Percentiles rank a stretch among this genome's conserved stretches.
These are phyloP conservation scores for Cyclophora punctaria DNA, from an alignment of 2,888 invertebrate genomes.

Conservation along the genomic window DNA sequence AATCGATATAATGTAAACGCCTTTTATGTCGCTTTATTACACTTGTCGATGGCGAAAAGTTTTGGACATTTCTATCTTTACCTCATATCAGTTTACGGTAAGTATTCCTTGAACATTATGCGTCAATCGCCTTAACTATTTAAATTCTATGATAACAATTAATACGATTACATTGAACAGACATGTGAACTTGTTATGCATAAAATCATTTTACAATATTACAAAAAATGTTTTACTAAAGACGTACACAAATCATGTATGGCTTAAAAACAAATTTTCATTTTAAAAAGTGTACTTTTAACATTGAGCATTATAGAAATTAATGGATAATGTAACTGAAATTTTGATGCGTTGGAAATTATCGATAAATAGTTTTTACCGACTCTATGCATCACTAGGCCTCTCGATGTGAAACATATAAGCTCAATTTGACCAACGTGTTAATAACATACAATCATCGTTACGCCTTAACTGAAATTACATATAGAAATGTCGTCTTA, in stretches of 20 bases:
- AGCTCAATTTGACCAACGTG: not conserved
- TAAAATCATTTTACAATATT: constrained; percentile 19
- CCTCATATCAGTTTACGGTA: no score
- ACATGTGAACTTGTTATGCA: constrained; percentile 54
- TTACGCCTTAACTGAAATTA: constrained; percentile 25
- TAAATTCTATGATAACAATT: constrained; percentile 56
- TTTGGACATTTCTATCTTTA: no score
- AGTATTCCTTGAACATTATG: constrained; percentile 54
- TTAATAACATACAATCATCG: not conserved
- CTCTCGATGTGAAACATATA: not conserved
- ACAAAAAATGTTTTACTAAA: not conserved
- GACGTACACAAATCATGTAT: no score
- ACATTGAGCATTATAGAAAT: no score
- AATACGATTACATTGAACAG: constrained; percentile 57
- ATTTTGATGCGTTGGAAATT: not conserved
- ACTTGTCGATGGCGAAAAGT: no score
- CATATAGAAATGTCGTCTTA: constrained; percentile 28
- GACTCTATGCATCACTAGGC: constrained; percentile 8
- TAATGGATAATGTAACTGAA: not conserved
- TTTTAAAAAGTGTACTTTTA: not conserved
- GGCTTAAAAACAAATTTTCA: constrained; percentile 4
- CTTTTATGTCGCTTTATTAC: no score
- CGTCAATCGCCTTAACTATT: constrained; percentile 46
- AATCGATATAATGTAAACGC: no score
- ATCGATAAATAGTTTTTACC: constrained; percentile 4